Conservation (phyloP, 2,797 vertebrate species). For the Euthynnus affinis region DNA sequence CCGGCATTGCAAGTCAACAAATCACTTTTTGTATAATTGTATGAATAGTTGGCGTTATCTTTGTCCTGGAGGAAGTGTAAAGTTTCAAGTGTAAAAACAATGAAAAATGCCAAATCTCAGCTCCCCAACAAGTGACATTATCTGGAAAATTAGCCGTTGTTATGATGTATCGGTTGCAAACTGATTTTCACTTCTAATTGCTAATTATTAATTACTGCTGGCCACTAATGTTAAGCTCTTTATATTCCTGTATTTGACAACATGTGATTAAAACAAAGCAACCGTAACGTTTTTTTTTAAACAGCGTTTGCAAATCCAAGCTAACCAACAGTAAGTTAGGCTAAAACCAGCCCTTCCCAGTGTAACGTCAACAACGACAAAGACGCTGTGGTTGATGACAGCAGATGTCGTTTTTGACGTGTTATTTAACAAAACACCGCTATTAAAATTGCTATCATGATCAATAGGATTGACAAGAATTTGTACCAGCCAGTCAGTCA, state of each 20-base stretch:
- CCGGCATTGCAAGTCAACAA: conserved; percentile 6
- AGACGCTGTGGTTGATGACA: background rate
- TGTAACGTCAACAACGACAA: background rate
- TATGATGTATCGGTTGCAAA: background rate
- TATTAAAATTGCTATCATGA: background rate
- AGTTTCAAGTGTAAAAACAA: conserved; percentile 9
- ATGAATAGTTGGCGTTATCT: background rate
- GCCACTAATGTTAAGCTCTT: background rate
- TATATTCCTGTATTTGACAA: background rate
- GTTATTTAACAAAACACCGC: background rate
- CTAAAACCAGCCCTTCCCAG: conserved; percentile 1
- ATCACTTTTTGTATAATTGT: conserved; percentile 9
- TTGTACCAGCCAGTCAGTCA: background rate
- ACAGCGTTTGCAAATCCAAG: background rate
- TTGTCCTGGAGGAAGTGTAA: background rate
- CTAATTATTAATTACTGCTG: background rate
- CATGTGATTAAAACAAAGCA: background rate
- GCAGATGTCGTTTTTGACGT: fast-evolving
- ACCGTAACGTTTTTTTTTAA: background rate
- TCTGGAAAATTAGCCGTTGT: conserved; percentile 15
- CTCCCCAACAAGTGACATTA: background rate
- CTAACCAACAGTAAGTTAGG: conserved; percentile 2
- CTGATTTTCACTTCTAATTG: background rate
- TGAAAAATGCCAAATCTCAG: background rate
- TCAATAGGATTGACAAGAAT: background rate